Conservation (phyloP, 2,888 invertebrate genomes). For the Temnothorax ravouxi region DNA sequence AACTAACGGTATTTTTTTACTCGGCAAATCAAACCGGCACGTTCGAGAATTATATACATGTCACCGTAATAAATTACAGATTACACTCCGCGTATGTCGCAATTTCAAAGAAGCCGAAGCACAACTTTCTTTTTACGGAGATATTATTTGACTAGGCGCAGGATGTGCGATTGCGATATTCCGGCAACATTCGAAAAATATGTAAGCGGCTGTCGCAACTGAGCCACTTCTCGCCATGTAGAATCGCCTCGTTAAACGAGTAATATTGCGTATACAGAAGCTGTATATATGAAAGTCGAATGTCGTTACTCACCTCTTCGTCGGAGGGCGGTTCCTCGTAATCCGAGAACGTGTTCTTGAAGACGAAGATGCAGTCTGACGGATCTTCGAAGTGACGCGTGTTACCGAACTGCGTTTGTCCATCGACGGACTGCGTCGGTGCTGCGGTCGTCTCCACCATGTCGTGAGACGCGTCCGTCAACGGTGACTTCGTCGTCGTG, state of each 20-base stretch:
- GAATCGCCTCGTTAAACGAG: neutral
- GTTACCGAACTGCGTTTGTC: constrained; percentile 85
- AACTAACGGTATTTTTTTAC: constrained; percentile 1
- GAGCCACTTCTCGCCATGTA: neutral
- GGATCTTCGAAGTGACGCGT: constrained; percentile 79
- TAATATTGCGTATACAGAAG: neutral
- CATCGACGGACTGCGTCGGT: constrained; percentile 70
- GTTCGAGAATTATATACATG: neutral
- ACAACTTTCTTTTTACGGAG: neutral
- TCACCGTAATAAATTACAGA: constrained; percentile 5
- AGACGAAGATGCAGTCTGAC: constrained; percentile 85
- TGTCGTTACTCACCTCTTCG: constrained; percentile 79
- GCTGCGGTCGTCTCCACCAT: constrained; percentile 80
- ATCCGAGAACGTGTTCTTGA: constrained; percentile 83
- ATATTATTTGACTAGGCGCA: neutral
- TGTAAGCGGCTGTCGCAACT: neutral
- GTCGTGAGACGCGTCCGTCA: constrained; percentile 26
- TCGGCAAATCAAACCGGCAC: neutral
- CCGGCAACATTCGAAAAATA: neutral
- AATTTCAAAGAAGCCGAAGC: neutral
- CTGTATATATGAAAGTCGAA: neutral
- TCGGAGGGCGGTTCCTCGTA: constrained; percentile 84
- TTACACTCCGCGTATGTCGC: neutral
- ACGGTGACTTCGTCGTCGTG: neutral
- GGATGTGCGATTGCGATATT: neutral